Evolutionary conservation across 2,888 invertebrate genomes (phyloP).

Genomic region (Lysandra coridon): DNA sequence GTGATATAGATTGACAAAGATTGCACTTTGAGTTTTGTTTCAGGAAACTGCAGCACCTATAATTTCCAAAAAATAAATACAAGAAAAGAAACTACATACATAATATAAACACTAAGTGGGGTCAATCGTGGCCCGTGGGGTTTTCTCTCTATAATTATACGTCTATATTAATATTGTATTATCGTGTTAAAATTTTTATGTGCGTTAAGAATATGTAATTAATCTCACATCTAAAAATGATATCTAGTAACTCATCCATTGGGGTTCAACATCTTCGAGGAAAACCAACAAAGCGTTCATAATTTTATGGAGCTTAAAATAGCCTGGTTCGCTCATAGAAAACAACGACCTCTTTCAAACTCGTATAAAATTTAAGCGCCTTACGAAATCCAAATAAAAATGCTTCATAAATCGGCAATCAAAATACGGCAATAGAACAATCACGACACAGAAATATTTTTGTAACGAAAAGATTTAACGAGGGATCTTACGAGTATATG

Average conservation of each 20-base stretch:
- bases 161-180: no score
- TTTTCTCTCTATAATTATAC: no score
- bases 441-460: slow-evolving; percentile 46
- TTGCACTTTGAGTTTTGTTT: no score
- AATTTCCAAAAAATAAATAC: no score
- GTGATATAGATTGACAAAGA: no score
- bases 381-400: slow-evolving; percentile 31
- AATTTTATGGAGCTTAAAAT: slow-evolving; percentile 19
- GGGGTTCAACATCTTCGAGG: background rate
- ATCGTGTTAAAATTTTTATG: background rate
- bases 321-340: slow-evolving; percentile 5
- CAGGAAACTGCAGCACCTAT: no score
- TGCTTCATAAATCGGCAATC: slow-evolving; percentile 41
- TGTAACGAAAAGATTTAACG: slow-evolving; percentile 41
- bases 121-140: no score
- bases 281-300: slow-evolving; percentile 18
- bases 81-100: no score
- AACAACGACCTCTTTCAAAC: slow-evolving; percentile 21
- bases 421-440: slow-evolving; percentile 39
- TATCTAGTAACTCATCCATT: background rate
- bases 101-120: no score
- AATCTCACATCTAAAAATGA: background rate
- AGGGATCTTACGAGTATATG: slow-evolving; percentile 17
- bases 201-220: background rate
- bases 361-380: slow-evolving; percentile 38